Evolutionary conservation across 2,797 vertebrate species (phyloP).

Genomic region (Tarsius wallacei): DNA sequence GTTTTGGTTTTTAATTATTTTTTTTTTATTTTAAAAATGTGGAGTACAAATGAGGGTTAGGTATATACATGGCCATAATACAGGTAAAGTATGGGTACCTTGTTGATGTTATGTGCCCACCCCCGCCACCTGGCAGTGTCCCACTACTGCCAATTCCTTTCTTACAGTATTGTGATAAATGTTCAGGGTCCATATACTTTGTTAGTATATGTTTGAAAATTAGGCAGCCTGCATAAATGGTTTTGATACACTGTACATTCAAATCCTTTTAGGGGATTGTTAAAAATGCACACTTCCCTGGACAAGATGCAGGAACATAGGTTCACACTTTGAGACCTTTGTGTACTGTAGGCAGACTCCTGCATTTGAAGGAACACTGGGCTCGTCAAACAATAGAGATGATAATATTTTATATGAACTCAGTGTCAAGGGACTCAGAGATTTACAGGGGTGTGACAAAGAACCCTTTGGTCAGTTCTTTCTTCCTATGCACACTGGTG

Average conservation of each 20-base stretch:
- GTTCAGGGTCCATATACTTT: background rate
- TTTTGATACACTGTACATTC: constrained; percentile 17
- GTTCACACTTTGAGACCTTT: background rate
- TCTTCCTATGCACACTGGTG: background rate
- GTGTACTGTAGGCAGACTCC: background rate
- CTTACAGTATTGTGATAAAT: no score
- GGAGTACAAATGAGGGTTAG: no score
- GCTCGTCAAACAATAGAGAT: background rate
- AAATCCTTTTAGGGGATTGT: background rate
- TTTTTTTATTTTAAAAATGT: no score
- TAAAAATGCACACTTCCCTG: constrained; percentile 21
- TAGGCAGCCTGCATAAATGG: background rate
- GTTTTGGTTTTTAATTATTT: no score
- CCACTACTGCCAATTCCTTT: no score
- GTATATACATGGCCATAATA: no score
- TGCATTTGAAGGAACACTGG: background rate
- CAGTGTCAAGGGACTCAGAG: background rate
- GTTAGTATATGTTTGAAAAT: constrained; percentile 25
- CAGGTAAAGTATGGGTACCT: no score
- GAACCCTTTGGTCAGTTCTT: background rate
- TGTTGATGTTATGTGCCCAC: no score
- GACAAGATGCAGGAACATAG: background rate
- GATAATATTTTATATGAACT: background rate
- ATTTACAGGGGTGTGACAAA: background rate
- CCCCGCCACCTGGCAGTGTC: no score